Percentiles rank a stretch among this genome's conserved stretches.
Conservation (phyloP, 2,888 invertebrate species). For the Mamestra brassicae region DNA sequence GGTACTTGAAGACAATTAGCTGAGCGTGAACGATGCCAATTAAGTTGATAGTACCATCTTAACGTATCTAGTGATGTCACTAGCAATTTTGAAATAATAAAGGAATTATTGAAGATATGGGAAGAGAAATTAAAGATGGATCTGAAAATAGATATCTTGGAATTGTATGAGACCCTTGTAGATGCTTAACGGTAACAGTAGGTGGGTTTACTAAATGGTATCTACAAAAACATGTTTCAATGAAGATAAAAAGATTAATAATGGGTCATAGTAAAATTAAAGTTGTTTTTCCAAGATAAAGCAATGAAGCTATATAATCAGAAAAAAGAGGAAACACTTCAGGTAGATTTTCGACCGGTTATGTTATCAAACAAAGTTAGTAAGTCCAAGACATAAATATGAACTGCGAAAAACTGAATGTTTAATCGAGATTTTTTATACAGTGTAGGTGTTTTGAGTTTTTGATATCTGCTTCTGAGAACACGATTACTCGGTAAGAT, state of each 20-base stretch:
- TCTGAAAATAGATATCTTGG: neutral
- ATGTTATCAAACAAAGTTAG: too few relatives aligned
- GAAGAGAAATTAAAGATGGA: conserved; percentile 5
- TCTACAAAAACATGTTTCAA: conserved; percentile 3
- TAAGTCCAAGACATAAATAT: neutral
- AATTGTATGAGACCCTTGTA: neutral
- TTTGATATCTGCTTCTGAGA: neutral
- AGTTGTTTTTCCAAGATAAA: neutral
- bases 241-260: conserved; percentile 2
- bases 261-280: neutral
- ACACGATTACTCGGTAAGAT: neutral
- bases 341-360: too few relatives aligned
- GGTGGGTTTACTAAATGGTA: neutral
- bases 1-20: conserved; percentile 57
- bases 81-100: conserved; percentile 21
- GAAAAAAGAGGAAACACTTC: too few relatives aligned
- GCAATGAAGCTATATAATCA: neutral
- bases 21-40: conserved; percentile 52
- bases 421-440: neutral
- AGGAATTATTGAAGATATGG: neutral
- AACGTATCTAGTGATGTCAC: conserved; percentile 41
- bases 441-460: neutral
- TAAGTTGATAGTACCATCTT: conserved; percentile 47
- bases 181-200: neutral
- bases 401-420: neutral